Conservation (phyloP, 2,888 invertebrate genomes). For the Troides aeacus region DNA sequence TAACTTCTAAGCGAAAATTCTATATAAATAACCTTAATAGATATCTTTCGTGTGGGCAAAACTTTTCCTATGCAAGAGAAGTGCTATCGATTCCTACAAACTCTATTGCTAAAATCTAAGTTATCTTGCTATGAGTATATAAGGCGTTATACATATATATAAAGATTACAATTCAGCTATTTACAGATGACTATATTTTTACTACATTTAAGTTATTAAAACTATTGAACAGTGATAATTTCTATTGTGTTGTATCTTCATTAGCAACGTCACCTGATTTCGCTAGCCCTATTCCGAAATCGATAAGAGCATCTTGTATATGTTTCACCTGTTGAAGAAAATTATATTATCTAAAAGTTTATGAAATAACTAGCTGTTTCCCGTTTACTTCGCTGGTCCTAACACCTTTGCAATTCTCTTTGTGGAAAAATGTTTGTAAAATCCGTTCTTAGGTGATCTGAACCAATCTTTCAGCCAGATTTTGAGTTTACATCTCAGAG, state of each 20-base stretch:
- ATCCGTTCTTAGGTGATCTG: no score
- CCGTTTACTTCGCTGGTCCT: no score
- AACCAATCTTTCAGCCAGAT: no score
- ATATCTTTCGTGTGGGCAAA: slow-evolving; percentile 17
- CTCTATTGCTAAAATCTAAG: slow-evolving; percentile 1
- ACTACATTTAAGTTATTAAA: background rate
- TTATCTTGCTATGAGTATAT: background rate
- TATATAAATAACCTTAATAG: background rate
- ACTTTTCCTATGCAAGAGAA: slow-evolving; percentile 21
- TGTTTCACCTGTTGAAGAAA: slow-evolving; percentile 76
- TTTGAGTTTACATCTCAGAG: no score
- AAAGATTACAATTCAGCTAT: slow-evolving; percentile 27
- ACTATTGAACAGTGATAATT: background rate
- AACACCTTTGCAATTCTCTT: no score
- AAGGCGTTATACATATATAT: slow-evolving; percentile 11
- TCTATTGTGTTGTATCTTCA: slow-evolving; percentile 63
- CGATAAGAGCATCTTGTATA: slow-evolving; percentile 83
- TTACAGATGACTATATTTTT: slow-evolving; percentile 18
- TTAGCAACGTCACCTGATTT: slow-evolving; percentile 54
- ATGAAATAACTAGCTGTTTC: no score
- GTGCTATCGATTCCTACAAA: slow-evolving; percentile 8
- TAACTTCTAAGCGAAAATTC: background rate
- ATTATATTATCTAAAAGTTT: background rate
- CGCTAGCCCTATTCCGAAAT: slow-evolving; percentile 79
- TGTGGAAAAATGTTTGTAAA: no score